Conservation (phyloP, 2,113 vertebrate genomes). For the Buteo buteo region DNA sequence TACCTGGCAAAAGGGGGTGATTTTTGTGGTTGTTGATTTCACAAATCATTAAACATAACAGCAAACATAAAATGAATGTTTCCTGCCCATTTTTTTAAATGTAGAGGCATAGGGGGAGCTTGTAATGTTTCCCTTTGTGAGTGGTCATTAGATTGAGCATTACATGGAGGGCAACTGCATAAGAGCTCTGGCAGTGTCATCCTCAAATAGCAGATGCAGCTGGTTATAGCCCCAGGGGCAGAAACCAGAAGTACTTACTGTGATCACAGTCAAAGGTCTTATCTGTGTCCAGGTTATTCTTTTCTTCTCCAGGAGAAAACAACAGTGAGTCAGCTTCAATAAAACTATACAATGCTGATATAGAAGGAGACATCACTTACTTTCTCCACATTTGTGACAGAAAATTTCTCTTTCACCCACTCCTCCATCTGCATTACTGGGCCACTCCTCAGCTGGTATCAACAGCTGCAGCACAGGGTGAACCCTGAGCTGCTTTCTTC, state of each 20-base stretch:
- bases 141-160: background rate
- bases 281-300: background rate
- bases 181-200: background rate
- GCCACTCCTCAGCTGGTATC: background rate
- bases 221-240: background rate
- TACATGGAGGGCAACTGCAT: background rate
- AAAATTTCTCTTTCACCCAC: background rate
- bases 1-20: background rate
- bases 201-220: background rate
- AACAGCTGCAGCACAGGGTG: background rate
- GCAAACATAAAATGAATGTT: constrained; percentile 54
- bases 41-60: constrained; percentile 65
- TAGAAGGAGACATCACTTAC: background rate
- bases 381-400: background rate
- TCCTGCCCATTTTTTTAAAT: constrained; percentile 30
- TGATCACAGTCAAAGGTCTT: constrained; percentile 22
- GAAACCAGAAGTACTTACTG: background rate
- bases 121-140: background rate
- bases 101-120: background rate
- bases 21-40: constrained; percentile 53
- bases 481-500: background rate
- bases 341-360: background rate
- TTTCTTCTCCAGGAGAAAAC: background rate
- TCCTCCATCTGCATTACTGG: background rate
- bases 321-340: background rate